Percentiles rank a stretch among this genome's conserved stretches.
Conservation (phyloP, 2,797 vertebrate genomes). For the Gadopsis marmoratus region DNA sequence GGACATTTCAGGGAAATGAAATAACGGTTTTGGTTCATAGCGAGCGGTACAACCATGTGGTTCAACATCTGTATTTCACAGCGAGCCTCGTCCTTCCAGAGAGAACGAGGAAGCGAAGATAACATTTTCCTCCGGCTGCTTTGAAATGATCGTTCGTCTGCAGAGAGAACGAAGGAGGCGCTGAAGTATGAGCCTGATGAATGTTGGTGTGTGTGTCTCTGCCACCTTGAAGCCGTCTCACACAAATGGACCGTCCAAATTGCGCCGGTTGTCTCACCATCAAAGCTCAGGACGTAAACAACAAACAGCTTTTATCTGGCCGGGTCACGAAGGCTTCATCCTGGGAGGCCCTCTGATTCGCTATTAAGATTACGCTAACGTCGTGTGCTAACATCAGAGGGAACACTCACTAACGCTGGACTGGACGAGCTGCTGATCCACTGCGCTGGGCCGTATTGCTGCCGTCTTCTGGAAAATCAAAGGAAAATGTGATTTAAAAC, state of each 20-base stretch:
- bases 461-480: conserved; percentile 63
- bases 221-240: conserved; percentile 79
- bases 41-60: conserved; percentile 19
- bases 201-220: conserved; percentile 7
- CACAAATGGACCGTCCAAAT: conserved; percentile 87
- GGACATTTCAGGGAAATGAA: not conserved
- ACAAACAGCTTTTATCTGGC: conserved; percentile 82
- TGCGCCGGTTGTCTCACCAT: conserved; percentile 82
- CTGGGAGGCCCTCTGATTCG: conserved; percentile 77
- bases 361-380: conserved; percentile 73
- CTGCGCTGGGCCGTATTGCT: conserved; percentile 44
- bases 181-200: conserved; percentile 1
- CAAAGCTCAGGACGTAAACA: conserved; percentile 85
- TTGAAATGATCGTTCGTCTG: not conserved
- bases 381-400: conserved; percentile 52
- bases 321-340: conserved; percentile 78
- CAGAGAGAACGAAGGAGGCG: not conserved
- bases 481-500: conserved; percentile 70
- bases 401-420: not conserved
- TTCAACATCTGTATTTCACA: conserved; percentile 18
- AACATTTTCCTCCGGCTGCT: not conserved
- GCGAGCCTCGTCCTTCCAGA: not conserved
- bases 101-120: not conserved
- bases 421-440: conserved; percentile 32
- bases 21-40: not conserved